Evolutionary conservation across 2,888 invertebrate genomes (phyloP).

Genomic region (Watsonalla binaria): DNA sequence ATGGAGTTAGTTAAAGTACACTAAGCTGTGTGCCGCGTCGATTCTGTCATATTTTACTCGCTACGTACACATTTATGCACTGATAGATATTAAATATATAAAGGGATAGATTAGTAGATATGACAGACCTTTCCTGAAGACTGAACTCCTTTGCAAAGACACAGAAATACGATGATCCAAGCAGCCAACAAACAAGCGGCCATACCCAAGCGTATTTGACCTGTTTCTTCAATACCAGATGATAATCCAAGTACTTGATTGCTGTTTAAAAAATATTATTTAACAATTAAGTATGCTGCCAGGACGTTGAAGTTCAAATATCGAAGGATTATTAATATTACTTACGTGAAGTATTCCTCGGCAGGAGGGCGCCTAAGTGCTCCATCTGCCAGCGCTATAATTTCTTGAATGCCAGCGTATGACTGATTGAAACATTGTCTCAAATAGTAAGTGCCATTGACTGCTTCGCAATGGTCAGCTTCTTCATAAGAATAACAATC

Average conservation of each 20-base stretch:
- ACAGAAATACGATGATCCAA: slow-evolving; percentile 88
- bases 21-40: no score
- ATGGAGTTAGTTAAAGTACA: no score
- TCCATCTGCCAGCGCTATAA: slow-evolving; percentile 73
- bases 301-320: neutral
- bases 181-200: slow-evolving; percentile 86
- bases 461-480: slow-evolving; percentile 79
- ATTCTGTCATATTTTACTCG: no score
- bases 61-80: no score
- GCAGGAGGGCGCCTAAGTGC: slow-evolving; percentile 82
- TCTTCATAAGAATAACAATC: slow-evolving; percentile 84
- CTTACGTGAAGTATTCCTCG: slow-evolving; percentile 86
- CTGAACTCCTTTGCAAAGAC: slow-evolving; percentile 88
- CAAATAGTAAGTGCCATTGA: slow-evolving; percentile 82
- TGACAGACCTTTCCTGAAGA: slow-evolving; percentile 83
- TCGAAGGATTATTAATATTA: no score
- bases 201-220: slow-evolving; percentile 82
- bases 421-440: slow-evolving; percentile 80
- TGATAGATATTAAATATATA: no score
- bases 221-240: slow-evolving; percentile 85
- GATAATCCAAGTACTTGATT: slow-evolving; percentile 83
- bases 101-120: neutral
- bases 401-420: slow-evolving; percentile 74
- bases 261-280: slow-evolving; percentile 41
- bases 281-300: no score